Base-by-base conservation (phyloP, 53 echinoderm and acorn worm genomes). In the Zoroaster sp. region DNA sequence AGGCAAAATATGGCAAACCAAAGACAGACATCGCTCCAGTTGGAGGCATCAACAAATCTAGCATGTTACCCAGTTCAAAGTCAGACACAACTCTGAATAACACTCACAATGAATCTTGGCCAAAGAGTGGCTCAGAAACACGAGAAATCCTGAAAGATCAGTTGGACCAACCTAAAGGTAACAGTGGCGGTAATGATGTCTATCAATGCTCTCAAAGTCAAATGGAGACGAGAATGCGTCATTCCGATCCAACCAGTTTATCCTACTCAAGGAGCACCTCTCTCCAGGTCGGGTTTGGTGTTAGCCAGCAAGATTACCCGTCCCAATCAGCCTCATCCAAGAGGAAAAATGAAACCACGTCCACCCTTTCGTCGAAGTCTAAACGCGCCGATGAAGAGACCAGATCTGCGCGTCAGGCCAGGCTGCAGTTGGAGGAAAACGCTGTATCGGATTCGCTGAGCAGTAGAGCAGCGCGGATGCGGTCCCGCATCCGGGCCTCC, bases 1-100 rank as follows among this genome's bases (percentile, higher is more conserved):
- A 81, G 81, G 81, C 65, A 32, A 81, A 81, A 39, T 81, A 81
- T 41, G 81, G 66, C 38, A 81, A 81, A 66, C 81, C 81, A 18
- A 75, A 31, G 32, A 15, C 75, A 9, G 75, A 75, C 12, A 40
- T 3, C 47, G 40, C 66, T 13, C 1, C 67, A 5, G 20, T 39
- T 39, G 73, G 73, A 28, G 28, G 63, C 63, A 59, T 25, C 63
- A 59, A 2, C 63, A 59, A 28, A 59, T 25, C 63, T 28, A 59
- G 63, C 28, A 21, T 28, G 28, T 28, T 59, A 59, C 63, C 63
- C 40, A 55, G 54, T 54, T 38, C 66, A 40, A 81, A 81, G 42
- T 40, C 67, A 8, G 81, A 81, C 39, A 66, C 43, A 32, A 28
- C 81, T 14, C 17, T 40, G 41, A 67, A 67, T 32, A 81, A 67